Conservation (phyloP, 2,888 invertebrate genomes). For the Acronicta psi region DNA sequence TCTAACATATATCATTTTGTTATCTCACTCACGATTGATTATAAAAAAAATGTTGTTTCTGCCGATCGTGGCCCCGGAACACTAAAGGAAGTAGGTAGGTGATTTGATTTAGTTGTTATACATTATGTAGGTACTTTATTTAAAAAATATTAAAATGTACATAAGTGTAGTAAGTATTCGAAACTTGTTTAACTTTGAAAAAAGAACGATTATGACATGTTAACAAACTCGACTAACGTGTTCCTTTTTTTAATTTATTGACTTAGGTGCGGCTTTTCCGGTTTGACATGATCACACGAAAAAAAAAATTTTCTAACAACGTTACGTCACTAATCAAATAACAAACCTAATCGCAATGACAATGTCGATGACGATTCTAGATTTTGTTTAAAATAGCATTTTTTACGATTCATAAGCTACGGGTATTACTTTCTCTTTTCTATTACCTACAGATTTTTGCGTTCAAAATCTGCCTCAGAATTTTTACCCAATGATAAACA, state of each 20-base stretch:
- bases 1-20: too few species aligned
- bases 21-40: too few species aligned
- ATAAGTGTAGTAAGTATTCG: conserved; percentile 2
- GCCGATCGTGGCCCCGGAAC: too few species aligned
- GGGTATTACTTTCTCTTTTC: conserved; percentile 10
- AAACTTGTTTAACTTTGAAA: conserved; percentile 14
- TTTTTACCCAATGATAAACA: neutral
- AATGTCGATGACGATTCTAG: conserved; percentile 8
- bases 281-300: conserved; percentile 18
- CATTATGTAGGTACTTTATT: too few species aligned
- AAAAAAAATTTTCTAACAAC: conserved; percentile 18
- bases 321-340: conserved; percentile 51
- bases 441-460: neutral
- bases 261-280: conserved; percentile 44
- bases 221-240: conserved; percentile 15
- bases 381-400: neutral
- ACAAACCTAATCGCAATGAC: conserved; percentile 25
- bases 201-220: conserved; percentile 15
- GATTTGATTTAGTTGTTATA: too few species aligned
- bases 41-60: too few species aligned
- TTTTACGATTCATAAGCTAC: conserved; percentile 3
- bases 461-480: neutral
- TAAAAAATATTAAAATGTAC: too few species aligned
- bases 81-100: too few species aligned
- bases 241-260: conserved; percentile 26